Conservation (phyloP, 2,113 vertebrate genomes). For the Muscicapa adusta region DNA sequence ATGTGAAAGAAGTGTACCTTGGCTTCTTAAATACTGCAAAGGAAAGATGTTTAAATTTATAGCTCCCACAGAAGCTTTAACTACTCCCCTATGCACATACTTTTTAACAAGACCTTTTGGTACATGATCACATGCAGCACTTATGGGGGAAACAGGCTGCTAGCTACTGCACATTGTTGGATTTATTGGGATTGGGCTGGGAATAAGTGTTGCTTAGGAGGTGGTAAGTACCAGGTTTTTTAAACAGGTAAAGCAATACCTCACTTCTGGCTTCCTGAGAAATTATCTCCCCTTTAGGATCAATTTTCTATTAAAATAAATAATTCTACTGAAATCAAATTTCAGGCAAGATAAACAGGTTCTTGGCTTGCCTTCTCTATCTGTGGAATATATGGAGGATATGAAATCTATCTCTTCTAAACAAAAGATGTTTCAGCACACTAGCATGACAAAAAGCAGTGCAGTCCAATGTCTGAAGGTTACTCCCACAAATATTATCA, state of each 20-base stretch:
- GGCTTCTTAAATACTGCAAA: not conserved
- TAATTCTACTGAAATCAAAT: not conserved
- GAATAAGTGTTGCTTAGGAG: not conserved
- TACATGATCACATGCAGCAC: not conserved
- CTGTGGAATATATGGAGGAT: not conserved
- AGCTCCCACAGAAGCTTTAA: not conserved
- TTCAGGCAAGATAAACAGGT: not conserved
- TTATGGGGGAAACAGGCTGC: not conserved
- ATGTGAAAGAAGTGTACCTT: not conserved
- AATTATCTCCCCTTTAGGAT: not conserved
- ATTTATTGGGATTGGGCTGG: not conserved
- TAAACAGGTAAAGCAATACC: not conserved
- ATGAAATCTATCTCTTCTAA: not conserved
- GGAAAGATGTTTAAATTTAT: not conserved
- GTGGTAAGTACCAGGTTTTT: not conserved
- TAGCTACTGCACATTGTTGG: not conserved
- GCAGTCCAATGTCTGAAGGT: not conserved
- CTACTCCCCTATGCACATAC: not conserved
- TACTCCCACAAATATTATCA: not conserved
- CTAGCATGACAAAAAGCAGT: not conserved
- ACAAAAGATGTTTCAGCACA: not conserved
- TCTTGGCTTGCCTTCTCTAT: not conserved
- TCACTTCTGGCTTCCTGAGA: not conserved
- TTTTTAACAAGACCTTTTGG: not conserved
- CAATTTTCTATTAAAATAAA: slow-evolving; percentile 8